Conservation (phyloP, 2,888 invertebrate species). For the Anticlea derivata region DNA sequence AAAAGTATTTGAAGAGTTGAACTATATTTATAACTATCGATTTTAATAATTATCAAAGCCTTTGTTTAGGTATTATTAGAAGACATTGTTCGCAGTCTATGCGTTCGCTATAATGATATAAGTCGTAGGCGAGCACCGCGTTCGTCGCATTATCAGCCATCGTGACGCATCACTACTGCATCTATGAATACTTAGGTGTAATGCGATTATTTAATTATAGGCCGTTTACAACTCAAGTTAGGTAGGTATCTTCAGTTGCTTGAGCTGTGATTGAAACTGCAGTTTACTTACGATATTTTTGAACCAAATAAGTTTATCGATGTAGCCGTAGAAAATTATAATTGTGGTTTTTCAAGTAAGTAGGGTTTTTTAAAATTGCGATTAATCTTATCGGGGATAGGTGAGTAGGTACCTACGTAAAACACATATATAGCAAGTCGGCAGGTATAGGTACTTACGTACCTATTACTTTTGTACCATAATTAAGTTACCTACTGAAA, state of each 20-base stretch:
- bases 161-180: constrained; percentile 55
- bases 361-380: too few species aligned
- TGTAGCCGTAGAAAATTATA: constrained; percentile 10
- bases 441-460: too few species aligned
- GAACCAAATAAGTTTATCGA: not conserved
- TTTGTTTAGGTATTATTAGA: constrained; percentile 18
- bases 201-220: constrained; percentile 62
- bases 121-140: constrained; percentile 25
- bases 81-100: constrained; percentile 9
- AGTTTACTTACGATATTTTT: constrained; percentile 9
- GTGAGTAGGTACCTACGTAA: too few species aligned
- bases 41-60: not conserved
- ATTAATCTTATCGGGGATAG: too few species aligned
- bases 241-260: constrained; percentile 22
- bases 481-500: too few species aligned
- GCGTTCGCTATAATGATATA: constrained; percentile 17
- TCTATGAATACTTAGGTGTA: constrained; percentile 44
- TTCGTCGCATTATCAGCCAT: constrained; percentile 41
- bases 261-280: constrained; percentile 15
- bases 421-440: too few species aligned
- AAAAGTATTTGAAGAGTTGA: not conserved
- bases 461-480: too few species aligned
- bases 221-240: constrained; percentile 39
- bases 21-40: not conserved
- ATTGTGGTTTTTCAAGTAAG: too few species aligned